Evolutionary conservation across 2,888 invertebrate genomes (phyloP).

Genomic region (Heliconius aoede): DNA sequence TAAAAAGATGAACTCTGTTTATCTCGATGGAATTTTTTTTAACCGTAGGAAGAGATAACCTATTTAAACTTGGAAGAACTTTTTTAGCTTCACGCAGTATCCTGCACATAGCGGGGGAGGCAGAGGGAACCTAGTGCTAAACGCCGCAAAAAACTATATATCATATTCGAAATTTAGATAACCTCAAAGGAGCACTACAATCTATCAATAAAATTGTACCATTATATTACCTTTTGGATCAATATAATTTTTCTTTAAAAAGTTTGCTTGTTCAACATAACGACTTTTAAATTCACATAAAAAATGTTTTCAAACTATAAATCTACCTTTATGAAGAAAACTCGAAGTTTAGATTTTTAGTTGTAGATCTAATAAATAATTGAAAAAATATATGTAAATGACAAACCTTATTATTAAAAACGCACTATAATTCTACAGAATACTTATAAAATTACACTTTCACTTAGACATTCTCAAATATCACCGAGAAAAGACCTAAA

Average conservation of each 20-base stretch:
- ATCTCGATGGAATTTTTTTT: not conserved
- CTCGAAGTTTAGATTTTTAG: no score
- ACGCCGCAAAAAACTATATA: no score
- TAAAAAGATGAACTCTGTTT: not conserved
- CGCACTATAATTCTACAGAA: not conserved
- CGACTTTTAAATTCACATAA: no score
- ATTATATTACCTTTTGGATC: not conserved
- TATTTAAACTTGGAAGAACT: no score
- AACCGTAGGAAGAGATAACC: no score
- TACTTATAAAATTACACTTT: not conserved
- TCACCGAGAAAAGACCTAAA: no score
- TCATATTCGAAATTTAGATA: no score
- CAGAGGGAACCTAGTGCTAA: not conserved
- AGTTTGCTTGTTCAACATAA: not conserved
- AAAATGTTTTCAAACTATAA: no score
- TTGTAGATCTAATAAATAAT: no score
- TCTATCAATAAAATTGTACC: not conserved
- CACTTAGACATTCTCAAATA: no score
- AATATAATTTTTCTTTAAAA: not conserved
- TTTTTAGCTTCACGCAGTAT: not conserved
- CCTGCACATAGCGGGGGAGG: not conserved
- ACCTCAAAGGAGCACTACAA: not conserved
- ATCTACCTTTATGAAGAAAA: no score
- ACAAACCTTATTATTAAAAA: constrained; percentile 1
- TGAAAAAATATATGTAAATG: not conserved